Conservation (phyloP, 2,797 vertebrate genomes). For the Notolepis coatsorum region DNA sequence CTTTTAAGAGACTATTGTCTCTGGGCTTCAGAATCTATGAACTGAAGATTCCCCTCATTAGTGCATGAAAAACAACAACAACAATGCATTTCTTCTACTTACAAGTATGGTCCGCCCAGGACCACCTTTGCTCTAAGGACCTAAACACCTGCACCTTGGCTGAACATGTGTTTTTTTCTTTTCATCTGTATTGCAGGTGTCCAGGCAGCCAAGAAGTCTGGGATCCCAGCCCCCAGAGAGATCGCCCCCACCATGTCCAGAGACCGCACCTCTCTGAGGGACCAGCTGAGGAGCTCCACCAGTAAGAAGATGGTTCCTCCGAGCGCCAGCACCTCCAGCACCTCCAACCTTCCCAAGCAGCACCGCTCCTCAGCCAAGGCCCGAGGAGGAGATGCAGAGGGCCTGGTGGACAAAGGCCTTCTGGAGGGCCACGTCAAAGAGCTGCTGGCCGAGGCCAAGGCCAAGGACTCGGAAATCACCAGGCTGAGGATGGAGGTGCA, state of each 20-base stretch:
- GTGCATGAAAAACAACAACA: not conserved
- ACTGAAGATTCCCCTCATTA: too few relatives aligned
- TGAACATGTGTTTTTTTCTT: slow-evolving; percentile 22
- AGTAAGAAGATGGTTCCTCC: slow-evolving; percentile 87
- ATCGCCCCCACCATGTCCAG: slow-evolving; percentile 82
- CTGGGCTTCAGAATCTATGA: too few relatives aligned
- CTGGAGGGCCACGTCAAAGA: slow-evolving; percentile 94
- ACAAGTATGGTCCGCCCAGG: not conserved
- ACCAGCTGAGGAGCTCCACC: slow-evolving; percentile 77
- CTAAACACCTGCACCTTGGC: not conserved
- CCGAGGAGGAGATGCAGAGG: slow-evolving; percentile 85
- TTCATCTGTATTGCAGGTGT: slow-evolving; percentile 76
- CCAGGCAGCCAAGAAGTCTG: slow-evolving; percentile 88
- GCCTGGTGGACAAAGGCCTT: slow-evolving; percentile 83
- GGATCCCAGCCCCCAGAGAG: slow-evolving; percentile 93
- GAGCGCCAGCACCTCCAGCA: slow-evolving; percentile 90
- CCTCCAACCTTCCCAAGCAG: slow-evolving; percentile 87
- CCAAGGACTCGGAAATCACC: slow-evolving; percentile 94
- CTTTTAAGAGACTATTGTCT: too few relatives aligned
- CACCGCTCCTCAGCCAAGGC: slow-evolving; percentile 83
- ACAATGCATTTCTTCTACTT: not conserved
- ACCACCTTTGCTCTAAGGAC: not conserved
- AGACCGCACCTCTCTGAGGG: slow-evolving; percentile 86
- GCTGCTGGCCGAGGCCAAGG: slow-evolving; percentile 93
- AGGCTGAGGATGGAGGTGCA: slow-evolving; percentile 92